Percentiles rank a stretch among this genome's conserved stretches.
Conservation (phyloP, 2,797 vertebrate species). For the Hydrolagus colliei region DNA sequence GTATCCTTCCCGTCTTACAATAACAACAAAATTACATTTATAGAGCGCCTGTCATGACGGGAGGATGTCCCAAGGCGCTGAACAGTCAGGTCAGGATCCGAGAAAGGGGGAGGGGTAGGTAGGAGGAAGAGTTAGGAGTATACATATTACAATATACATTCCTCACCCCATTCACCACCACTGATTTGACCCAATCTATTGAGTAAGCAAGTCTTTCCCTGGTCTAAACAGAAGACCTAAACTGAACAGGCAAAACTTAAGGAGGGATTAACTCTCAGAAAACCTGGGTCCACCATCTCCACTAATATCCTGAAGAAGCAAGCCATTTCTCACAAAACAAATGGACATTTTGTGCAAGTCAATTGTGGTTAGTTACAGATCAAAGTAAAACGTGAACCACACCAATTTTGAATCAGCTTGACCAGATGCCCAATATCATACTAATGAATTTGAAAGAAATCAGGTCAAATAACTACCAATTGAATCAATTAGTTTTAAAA, state of each 20-base stretch:
- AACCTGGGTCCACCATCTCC: neutral
- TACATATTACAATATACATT: too few relatives aligned
- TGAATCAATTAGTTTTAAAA: neutral
- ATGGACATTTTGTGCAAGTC: neutral
- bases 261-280: neutral
- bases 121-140: too few relatives aligned
- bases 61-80: too few relatives aligned
- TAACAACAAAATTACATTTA: too few relatives aligned
- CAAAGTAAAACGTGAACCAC: too few relatives aligned
- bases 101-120: too few relatives aligned
- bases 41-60: too few relatives aligned
- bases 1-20: neutral
- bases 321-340: neutral
- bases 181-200: too few relatives aligned
- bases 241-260: neutral
- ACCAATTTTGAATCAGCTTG: neutral
- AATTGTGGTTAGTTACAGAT: too few relatives aligned
- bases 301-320: neutral
- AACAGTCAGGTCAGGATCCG: too few relatives aligned
- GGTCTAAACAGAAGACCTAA: neutral
- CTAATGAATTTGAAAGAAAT: neutral
- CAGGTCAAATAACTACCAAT: slow-evolving; percentile 17
- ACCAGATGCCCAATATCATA: neutral
- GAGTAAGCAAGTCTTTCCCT: neutral
- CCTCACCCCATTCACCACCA: too few relatives aligned